A percentile compares a stretch with the other conserved stretches of the same genome.
These are phyloP conservation scores for Spizaetus ornatus DNA, from an alignment of 2,113 vertebrate species.

Conservation along the genomic window DNA sequence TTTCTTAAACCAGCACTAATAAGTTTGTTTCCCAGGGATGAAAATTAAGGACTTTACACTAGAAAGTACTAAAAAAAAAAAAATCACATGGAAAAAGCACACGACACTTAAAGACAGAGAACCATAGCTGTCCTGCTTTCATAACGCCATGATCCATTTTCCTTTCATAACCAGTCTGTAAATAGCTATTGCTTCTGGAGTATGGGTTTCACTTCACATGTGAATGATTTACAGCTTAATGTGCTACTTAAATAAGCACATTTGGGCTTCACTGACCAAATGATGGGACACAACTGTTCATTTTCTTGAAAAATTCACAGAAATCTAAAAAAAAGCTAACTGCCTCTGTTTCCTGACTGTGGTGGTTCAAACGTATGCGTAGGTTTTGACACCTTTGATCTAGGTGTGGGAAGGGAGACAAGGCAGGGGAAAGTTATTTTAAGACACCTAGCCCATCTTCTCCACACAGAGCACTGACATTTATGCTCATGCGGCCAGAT, in stretches of 20 bases:
- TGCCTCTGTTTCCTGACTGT: neutral
- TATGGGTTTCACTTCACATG: neutral
- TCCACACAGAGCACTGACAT: neutral
- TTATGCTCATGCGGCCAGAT: neutral
- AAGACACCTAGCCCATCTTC: neutral
- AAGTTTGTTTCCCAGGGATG: neutral
- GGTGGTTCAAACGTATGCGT: accelerated
- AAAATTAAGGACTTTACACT: neutral
- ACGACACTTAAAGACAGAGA: neutral
- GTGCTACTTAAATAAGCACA: neutral
- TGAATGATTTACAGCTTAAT: neutral
- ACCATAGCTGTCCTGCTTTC: neutral
- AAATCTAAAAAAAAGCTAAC: neutral
- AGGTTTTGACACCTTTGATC: neutral
- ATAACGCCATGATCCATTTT: neutral
- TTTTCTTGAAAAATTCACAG: neutral
- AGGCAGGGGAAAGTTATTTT: neutral
- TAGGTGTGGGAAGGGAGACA: neutral
- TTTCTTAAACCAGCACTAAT: neutral
- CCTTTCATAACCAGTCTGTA: neutral
- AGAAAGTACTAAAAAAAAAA: neutral
- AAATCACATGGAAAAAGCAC: neutral
- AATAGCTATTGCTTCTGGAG: neutral
- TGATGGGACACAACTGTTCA: neutral
- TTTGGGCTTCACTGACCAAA: neutral